phyloP scores from a whole-genome alignment of 1,140 invertebrate genomes.

The Drosophila elegans region DNA sequence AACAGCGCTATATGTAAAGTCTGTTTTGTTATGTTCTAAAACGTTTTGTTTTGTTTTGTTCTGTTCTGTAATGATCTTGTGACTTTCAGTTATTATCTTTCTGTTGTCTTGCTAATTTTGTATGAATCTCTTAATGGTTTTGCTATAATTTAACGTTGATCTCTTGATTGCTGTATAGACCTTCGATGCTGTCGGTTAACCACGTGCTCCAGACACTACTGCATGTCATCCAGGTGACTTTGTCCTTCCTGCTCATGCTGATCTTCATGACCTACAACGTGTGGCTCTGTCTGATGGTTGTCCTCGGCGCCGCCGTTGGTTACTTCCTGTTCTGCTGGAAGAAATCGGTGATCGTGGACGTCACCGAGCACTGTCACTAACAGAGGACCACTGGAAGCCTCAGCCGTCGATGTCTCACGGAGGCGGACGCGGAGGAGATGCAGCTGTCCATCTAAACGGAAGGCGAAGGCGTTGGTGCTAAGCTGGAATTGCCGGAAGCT shows the following conservation, averaged over 20 bases:
- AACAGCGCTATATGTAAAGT: neutral
- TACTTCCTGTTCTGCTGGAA: constrained; percentile 98
- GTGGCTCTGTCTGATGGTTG: constrained; percentile 96
- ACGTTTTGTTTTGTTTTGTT: constrained; percentile 9
- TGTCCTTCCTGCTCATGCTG: constrained; percentile 98
- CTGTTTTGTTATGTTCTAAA: neutral
- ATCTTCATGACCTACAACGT: constrained; percentile 99
- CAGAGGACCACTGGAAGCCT: constrained; percentile 38
- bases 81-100: constrained; percentile 10
- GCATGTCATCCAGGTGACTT: constrained; percentile 94
- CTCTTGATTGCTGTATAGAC: constrained; percentile 85
- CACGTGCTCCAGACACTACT: constrained; percentile 95
- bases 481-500: constrained; percentile 43
- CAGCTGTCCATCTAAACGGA: constrained; percentile 8
- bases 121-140: neutral
- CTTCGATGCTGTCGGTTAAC: constrained; percentile 91
- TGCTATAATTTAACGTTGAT: neutral
- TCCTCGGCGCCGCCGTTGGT: constrained; percentile 94
- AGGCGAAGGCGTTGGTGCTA: constrained; percentile 22
- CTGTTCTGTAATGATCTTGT: constrained; percentile 6
- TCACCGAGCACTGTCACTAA: constrained; percentile 98
- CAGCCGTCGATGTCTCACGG: constrained; percentile 55
- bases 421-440: constrained; percentile 14
- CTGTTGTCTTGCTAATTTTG: constrained; percentile 3
- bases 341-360: constrained; percentile 94